phyloP scores from a whole-genome alignment of 2,888 invertebrate genomes.

The Megastigmus dorsalis region DNA sequence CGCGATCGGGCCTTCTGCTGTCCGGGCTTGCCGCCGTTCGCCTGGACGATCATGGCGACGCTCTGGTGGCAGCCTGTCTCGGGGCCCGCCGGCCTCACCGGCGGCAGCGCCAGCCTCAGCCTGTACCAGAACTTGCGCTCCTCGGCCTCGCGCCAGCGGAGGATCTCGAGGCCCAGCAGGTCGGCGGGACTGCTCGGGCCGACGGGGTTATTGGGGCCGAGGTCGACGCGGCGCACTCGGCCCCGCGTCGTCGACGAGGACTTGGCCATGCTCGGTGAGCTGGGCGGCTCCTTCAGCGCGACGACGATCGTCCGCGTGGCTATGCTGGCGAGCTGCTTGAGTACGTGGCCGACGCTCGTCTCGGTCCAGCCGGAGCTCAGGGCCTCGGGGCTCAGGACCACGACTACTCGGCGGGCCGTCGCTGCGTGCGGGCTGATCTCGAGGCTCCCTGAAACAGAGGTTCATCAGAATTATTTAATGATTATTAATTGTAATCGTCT shows the following conservation, averaged over 20 bases:
- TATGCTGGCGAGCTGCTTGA: constrained; percentile 74
- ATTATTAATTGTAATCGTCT: too few relatives aligned
- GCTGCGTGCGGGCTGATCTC: constrained; percentile 76
- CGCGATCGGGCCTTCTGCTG: constrained; percentile 70
- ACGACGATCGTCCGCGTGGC: constrained; percentile 70
- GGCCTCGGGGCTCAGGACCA: constrained; percentile 75
- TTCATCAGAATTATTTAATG: too few relatives aligned
- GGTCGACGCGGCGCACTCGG: constrained; percentile 65
- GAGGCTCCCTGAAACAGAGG: constrained; percentile 78
- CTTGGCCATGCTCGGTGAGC: constrained; percentile 67
- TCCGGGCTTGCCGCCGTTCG: constrained; percentile 59
- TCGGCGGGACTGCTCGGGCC: background rate
- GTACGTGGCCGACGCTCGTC: constrained; percentile 70
- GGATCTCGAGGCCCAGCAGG: constrained; percentile 58
- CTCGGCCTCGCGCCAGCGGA: constrained; percentile 65
- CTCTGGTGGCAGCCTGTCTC: constrained; percentile 63
- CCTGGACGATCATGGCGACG: constrained; percentile 71
- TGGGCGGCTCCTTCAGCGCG: constrained; percentile 73
- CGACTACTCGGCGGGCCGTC: constrained; percentile 76
- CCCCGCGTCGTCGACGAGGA: background rate
- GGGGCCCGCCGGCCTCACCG: constrained; percentile 29
- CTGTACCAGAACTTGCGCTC: constrained; percentile 79
- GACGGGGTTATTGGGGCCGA: background rate
- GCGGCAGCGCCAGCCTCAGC: constrained; percentile 78
- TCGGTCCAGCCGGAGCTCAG: constrained; percentile 75